A percentile compares a stretch with the other conserved stretches of the same genome.
These are phyloP conservation scores for Lasioglossum pauxillum DNA, from an alignment of 2,888 invertebrate species.

Conservation along the genomic window DNA sequence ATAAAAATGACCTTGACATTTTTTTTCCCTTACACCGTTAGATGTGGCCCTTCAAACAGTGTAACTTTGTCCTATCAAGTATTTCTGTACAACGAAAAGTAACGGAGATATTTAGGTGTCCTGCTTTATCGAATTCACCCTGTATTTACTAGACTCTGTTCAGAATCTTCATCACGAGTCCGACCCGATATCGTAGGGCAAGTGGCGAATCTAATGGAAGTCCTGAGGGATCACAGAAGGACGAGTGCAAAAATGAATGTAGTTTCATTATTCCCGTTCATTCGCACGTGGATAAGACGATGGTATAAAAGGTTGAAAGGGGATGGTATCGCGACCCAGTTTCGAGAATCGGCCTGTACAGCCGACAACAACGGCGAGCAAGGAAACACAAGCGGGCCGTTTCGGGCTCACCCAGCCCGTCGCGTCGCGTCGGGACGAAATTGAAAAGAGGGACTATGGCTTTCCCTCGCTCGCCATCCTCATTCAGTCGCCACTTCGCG, in stretches of 20 bases:
- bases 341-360: constrained; percentile 9
- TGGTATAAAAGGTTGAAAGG: neutral
- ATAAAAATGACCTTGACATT: too few relatives aligned
- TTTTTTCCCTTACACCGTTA: too few relatives aligned
- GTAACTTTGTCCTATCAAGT: too few relatives aligned
- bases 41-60: too few relatives aligned
- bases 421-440: neutral
- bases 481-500: constrained; percentile 51
- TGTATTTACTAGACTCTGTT: too few relatives aligned
- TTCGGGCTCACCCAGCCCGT: constrained; percentile 1
- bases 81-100: too few relatives aligned
- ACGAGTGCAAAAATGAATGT: neutral
- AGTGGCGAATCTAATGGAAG: neutral
- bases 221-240: neutral
- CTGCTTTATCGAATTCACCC: too few relatives aligned
- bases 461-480: constrained; percentile 27
- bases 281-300: constrained; percentile 1
- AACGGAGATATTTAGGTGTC: too few relatives aligned
- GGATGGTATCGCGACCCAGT: constrained; percentile 14
- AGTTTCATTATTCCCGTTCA: neutral
- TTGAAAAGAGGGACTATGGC: constrained; percentile 37
- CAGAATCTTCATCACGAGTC: too few relatives aligned
- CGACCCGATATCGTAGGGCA: too few relatives aligned
- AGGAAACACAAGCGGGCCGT: constrained; percentile 8
- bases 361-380: neutral